Base-by-base conservation (phyloP, 2,113 vertebrate species). In the Plecotus auritus region DNA sequence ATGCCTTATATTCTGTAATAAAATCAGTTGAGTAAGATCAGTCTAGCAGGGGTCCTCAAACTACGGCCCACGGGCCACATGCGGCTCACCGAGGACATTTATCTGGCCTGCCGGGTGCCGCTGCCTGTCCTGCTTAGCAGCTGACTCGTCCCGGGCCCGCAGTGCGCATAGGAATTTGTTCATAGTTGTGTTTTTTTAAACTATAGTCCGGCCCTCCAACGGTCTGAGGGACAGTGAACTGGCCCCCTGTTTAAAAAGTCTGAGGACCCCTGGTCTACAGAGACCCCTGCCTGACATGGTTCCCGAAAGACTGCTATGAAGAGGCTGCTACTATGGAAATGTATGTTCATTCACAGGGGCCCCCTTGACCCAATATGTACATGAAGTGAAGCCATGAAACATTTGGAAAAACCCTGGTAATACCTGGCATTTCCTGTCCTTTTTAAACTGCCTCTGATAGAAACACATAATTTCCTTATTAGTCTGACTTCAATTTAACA, bases 361-460 rank as follows among this genome's bases (percentile, higher is more conserved):
- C 35, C 40, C 84, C 93, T 81, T 54, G 42, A 78, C 18, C 64
- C 30, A 92, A 13, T n/a, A 37, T 20, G 30, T 54, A 72, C 9
- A 16, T 26, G 77, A 61, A 86, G 73, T n/a, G n/a, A 81, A 70
- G 12, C 45, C 69, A 90, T 7, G 42, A 94, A 94, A 85, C 45
- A 92, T 47, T 83, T 12, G 90, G 76, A 85, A 7, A 91, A 90
- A 54, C 84, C 14, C 7, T 11, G 40, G 73, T 81, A 87, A 93
- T 66, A 88, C 28, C 77, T 76, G 64, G 61, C 32, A 87, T 80
- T 95, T 91, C 73, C 42, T 83, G 37, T 72, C 42, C 28, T 72
- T 94, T 89, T 92, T 67, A n/a, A 90, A 72, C 5, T 12, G 84
- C 85, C 23, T 45, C 66, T 94, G 80, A 90, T 87, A 91, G 59